phyloP scores from a whole-genome alignment of 1,140 invertebrate species.

The Ericerus pela region DNA sequence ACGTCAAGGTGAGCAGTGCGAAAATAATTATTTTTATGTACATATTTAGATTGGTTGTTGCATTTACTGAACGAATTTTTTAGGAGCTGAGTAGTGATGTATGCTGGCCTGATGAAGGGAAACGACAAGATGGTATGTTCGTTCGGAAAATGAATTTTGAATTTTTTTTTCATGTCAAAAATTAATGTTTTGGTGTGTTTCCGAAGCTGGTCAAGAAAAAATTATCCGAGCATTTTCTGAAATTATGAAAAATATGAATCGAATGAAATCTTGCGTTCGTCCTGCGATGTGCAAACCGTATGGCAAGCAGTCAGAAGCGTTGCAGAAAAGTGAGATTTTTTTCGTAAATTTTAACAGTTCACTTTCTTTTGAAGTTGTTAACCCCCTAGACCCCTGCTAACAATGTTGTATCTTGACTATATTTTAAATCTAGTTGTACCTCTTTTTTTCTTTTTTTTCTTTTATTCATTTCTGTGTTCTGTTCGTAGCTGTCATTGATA shows the following conservation, averaged over 20 bases:
- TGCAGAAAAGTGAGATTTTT: constrained; percentile 69
- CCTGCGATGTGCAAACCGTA: constrained; percentile 78
- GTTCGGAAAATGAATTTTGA: neutral
- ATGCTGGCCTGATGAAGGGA: neutral
- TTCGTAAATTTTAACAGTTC: no score
- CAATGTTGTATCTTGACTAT: no score
- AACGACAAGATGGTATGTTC: constrained; percentile 13
- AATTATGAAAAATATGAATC: constrained; percentile 68
- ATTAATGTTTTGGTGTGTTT: constrained; percentile 20
- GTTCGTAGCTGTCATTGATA: constrained; percentile 58
- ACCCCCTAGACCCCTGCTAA: no score
- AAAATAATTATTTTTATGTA: neutral
- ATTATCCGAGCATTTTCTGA: constrained; percentile 65
- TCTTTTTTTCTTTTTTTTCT: neutral
- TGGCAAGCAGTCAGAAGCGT: constrained; percentile 69
- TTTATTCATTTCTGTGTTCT: constrained; percentile 17
- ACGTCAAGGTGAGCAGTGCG: constrained; percentile 25
- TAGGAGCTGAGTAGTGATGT: neutral
- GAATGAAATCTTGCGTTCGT: constrained; percentile 67
- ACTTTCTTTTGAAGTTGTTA: no score
- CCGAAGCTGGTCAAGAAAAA: constrained; percentile 57
- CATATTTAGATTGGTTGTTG: neutral
- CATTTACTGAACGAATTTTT: neutral
- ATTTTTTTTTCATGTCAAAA: neutral
- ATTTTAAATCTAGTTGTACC: neutral